phyloP scores from a whole-genome alignment of 2,888 invertebrate genomes.

The Gnatocerus cornutus region DNA sequence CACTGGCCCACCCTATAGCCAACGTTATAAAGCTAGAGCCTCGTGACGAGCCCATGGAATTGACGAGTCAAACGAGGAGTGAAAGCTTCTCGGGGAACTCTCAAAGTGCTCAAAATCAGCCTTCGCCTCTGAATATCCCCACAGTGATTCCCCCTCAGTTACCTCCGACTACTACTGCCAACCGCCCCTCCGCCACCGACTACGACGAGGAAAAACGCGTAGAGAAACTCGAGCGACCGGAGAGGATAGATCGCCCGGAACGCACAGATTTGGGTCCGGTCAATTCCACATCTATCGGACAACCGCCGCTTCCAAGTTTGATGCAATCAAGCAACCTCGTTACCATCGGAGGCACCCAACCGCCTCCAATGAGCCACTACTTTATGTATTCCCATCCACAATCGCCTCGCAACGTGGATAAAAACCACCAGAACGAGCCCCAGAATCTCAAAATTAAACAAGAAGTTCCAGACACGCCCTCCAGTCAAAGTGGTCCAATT shows the following conservation, averaged over 20 bases:
- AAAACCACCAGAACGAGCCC: conserved; percentile 74
- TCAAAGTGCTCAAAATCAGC: conserved; percentile 52
- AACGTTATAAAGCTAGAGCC: conserved; percentile 69
- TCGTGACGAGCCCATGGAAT: conserved; percentile 69
- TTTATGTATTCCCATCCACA: conserved; percentile 71
- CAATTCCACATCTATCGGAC: conserved; percentile 70
- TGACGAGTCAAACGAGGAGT: conserved; percentile 63
- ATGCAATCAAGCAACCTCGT: conserved; percentile 77
- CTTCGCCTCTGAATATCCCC: conserved; percentile 68
- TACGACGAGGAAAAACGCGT: conserved; percentile 62
- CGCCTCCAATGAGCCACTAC: conserved; percentile 75
- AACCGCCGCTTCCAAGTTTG: conserved; percentile 74
- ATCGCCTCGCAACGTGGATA: conserved; percentile 68
- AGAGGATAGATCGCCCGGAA: conserved; percentile 61
- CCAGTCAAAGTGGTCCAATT: conserved; percentile 49
- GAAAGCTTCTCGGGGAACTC: conserved; percentile 33
- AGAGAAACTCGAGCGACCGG: conserved; percentile 63
- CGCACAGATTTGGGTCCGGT: conserved; percentile 54
- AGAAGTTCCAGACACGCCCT: conserved; percentile 73
- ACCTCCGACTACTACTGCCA: conserved; percentile 52
- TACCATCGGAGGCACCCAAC: conserved; percentile 74
- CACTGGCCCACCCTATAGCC: conserved; percentile 52
- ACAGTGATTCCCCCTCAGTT: conserved; percentile 65
- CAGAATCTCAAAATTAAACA: conserved; percentile 84
- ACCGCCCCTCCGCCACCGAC: conserved; percentile 41